Evolutionary conservation across 1,140 invertebrate genomes (phyloP), one percentile per base, ranked within the genome.

Genomic region (Eufriesea mexicana): DNA sequence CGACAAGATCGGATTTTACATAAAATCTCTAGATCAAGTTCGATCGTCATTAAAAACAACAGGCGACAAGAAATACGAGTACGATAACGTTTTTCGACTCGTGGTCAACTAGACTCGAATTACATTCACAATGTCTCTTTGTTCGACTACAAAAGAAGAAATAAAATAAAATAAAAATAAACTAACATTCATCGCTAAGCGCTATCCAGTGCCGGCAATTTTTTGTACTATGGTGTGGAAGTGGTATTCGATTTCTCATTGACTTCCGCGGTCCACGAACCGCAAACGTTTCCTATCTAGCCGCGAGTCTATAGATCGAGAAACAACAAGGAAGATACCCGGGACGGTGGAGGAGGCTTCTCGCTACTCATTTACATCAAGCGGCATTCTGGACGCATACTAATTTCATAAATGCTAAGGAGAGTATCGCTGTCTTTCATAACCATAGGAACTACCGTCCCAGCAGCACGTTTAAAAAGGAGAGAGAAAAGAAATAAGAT

Each of bases 151-250:
- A 5, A 68, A 18, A n/a, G 25, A 59, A 55, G 54, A 35, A 28
- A 75, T 42, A 42, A 57, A n/a, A 73, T 14, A 64, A 54, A 70
- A 73, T 47, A 35, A 70, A 55, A 51, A 62, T 18, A 42, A 83
- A 8, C 51, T 75, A 62, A 54, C n/a, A 28, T 84, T 23, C 35
- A 61, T 80, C 70, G 68, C 51, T 67, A 35, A 84, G 25, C 76
- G 76, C 76, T 84, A 84, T 84, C 82, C 78, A 84, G 79, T 82
- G 79, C 57, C 68, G 83, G 79, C 71, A 62, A 68, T 88, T 73
- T 87, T 88, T 88, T 88, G 85, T 87, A 87, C 86, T 87, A 86
- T 87, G 61, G 61, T 57, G 74, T 86, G 85, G 77, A 87, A 87
- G 85, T 84, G 71, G 45, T 77, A 84, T 74, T 81, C 54, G 42